Percentiles rank a stretch among this genome's conserved stretches.
Conservation (phyloP, 92 coral and sea anemone species). For the Nematostella vectensis region DNA sequence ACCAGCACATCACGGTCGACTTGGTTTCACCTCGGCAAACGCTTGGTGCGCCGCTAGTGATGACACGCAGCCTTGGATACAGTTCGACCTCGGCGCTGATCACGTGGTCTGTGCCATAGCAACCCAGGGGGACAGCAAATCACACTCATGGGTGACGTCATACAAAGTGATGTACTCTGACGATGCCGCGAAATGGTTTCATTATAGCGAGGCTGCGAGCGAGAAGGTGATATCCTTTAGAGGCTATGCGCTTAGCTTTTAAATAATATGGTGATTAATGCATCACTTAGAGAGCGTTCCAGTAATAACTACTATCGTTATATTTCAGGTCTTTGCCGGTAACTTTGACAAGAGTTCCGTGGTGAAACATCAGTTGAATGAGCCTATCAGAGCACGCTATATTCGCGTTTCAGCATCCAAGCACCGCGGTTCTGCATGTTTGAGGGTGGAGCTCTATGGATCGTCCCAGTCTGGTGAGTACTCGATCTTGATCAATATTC, state of each 20-base stretch:
- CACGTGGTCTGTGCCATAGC: slow-evolving; percentile 25
- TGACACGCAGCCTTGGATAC: neutral
- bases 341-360: neutral
- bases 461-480: neutral
- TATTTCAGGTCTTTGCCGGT: neutral
- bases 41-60: slow-evolving; percentile 6
- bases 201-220: slow-evolving; percentile 2
- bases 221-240: too few species aligned
- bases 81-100: slow-evolving; percentile 16
- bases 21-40: neutral
- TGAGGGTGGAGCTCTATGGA: neutral
- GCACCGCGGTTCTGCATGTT: neutral
- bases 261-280: too few species aligned
- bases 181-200: slow-evolving; percentile 17
- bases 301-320: too few species aligned
- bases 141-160: slow-evolving; percentile 14
- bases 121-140: slow-evolving; percentile 13
- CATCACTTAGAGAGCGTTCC: too few species aligned
- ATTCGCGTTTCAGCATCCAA: neutral
- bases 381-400: neutral
- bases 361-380: neutral
- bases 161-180: slow-evolving; percentile 12
- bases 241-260: too few species aligned
- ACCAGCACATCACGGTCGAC: neutral
- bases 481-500: too few species aligned